Percentiles rank a stretch among this genome's conserved stretches.
phyloP scores from a whole-genome alignment of 2,888 invertebrate species.

The Chalcosyrphus nemorum region DNA sequence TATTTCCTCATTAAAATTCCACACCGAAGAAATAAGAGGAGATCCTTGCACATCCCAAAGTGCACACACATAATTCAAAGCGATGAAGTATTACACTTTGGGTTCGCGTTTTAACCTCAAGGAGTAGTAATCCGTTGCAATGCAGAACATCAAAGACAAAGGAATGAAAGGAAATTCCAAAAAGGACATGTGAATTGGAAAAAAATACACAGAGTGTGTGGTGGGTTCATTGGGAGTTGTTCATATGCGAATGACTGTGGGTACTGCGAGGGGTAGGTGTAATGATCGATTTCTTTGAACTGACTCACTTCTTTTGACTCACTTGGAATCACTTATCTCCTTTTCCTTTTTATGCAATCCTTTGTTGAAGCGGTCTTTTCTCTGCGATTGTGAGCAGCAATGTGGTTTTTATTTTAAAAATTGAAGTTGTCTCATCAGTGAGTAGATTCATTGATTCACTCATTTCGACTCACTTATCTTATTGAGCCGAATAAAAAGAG shows the following conservation, averaged over 20 bases:
- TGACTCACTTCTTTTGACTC: too few relatives aligned
- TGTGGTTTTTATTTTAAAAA: too few relatives aligned
- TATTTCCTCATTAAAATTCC: conserved; percentile 69
- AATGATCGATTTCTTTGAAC: too few relatives aligned
- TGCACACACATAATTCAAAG: conserved; percentile 51
- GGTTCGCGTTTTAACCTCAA: conserved; percentile 43
- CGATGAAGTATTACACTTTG: conserved; percentile 46
- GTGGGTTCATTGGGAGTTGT: conserved; percentile 18
- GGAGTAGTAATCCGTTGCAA: conserved; percentile 26
- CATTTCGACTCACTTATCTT: too few relatives aligned
- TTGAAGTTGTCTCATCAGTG: too few relatives aligned
- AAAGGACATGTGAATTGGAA: conserved; percentile 24
- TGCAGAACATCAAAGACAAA: conserved; percentile 24
- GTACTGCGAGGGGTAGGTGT: background rate
- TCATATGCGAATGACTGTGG: background rate
- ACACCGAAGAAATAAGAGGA: conserved; percentile 33
- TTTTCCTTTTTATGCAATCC: too few relatives aligned
- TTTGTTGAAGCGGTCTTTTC: too few relatives aligned
- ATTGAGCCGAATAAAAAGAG: too few relatives aligned
- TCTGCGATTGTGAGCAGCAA: too few relatives aligned
- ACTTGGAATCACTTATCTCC: too few relatives aligned
- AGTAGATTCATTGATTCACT: too few relatives aligned
- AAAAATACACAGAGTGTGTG: background rate
- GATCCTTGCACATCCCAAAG: conserved; percentile 39
- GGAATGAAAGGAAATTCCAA: background rate